Base-by-base conservation (phyloP, 2,113 vertebrate genomes). In the Apeltes quadracus region DNA sequence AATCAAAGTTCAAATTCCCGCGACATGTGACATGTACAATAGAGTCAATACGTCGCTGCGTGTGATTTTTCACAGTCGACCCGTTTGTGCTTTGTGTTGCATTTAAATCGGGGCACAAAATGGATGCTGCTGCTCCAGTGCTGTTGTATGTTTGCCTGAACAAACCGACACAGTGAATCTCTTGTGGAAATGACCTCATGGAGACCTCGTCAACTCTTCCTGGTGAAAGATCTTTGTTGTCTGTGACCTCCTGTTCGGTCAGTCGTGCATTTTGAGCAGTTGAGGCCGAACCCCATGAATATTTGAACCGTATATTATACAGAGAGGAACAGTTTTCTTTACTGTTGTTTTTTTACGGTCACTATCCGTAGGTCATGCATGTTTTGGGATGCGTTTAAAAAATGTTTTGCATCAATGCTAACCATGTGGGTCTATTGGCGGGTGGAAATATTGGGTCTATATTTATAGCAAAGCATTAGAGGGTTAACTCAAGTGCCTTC, bases 361-460 rank as follows among this genome's bases (percentile, higher is more conserved):
- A 25, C 3, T 41, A 18, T 23, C 2, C 34, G 5, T 15, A 36
- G 57, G 27, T 7, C 10, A 18, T 48, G 7, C 11, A 7, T 32
- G n/a, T 25, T 20, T 16, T 7, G 32, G 27, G 41, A 29, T 20
- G 38, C 14, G 27, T 54, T 53, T 43, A 32, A 51, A 53, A 7
- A 16, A 16, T 7, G 20, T 68, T 61, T 36, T 22, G 9, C 15
- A 27, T 48, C 5, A 65, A 38, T 67, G 32, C 20, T 58, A 27
- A 13, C 38, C 18, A n/a, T 51, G 36, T 63, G 44, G 3, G 29
- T 32, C 29, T 73, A 73, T 72, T 54, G 39, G 0, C 59, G 56
- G 54, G 79, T 81, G 73, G 54, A 62, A 71, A 74, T 81, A 84
- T 78, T 78, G 69, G 71, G 22, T 80, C 36, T 69, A 58, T 68